phyloP scores from a whole-genome alignment of 2,888 invertebrate species.

The Drosophila fulvimacula region DNA sequence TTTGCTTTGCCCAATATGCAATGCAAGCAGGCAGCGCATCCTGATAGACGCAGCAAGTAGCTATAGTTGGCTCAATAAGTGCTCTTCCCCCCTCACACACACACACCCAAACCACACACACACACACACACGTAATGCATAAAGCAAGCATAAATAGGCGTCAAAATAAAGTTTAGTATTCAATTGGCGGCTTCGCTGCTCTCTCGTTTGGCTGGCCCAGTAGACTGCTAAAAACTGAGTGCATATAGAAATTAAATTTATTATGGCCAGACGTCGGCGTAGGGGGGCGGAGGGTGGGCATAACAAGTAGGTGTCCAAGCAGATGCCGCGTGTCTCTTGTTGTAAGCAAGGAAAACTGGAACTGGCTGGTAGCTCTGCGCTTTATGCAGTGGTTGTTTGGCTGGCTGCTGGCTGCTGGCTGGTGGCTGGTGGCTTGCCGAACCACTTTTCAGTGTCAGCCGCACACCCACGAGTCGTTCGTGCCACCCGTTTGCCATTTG shows the following conservation, averaged over 20 bases:
- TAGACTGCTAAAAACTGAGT: slow-evolving; percentile 23
- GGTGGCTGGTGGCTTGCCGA: slow-evolving; percentile 28
- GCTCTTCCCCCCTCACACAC: slow-evolving; percentile 2
- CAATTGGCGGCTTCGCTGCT: slow-evolving; percentile 33
- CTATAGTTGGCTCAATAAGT: slow-evolving; percentile 16
- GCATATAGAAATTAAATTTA: slow-evolving; percentile 45
- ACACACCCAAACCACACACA: slow-evolving; percentile 7
- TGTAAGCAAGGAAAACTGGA: slow-evolving; percentile 37
- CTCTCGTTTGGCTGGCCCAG: slow-evolving; percentile 8
- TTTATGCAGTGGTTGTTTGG: neutral
- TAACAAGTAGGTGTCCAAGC: slow-evolving; percentile 55
- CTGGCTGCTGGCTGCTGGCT: slow-evolving; percentile 1
- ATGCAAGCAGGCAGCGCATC: slow-evolving; percentile 10
- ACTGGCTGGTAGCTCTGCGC: slow-evolving; percentile 36
- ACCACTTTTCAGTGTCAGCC: slow-evolving; percentile 69
- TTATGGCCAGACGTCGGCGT: slow-evolving; percentile 27
- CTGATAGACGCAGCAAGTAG: slow-evolving; percentile 10
- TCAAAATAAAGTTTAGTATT: slow-evolving; percentile 54
- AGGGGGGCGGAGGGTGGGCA: neutral
- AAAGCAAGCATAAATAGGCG: slow-evolving; percentile 52
- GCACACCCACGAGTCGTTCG: slow-evolving; percentile 59
- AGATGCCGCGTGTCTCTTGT: slow-evolving; percentile 6
- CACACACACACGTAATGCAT: slow-evolving; percentile 17
- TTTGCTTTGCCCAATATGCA: slow-evolving; percentile 4
- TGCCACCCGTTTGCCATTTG: slow-evolving; percentile 39